Evolutionary conservation across 2,113 vertebrate species (phyloP).

Genomic region (Tetrao urogallus): DNA sequence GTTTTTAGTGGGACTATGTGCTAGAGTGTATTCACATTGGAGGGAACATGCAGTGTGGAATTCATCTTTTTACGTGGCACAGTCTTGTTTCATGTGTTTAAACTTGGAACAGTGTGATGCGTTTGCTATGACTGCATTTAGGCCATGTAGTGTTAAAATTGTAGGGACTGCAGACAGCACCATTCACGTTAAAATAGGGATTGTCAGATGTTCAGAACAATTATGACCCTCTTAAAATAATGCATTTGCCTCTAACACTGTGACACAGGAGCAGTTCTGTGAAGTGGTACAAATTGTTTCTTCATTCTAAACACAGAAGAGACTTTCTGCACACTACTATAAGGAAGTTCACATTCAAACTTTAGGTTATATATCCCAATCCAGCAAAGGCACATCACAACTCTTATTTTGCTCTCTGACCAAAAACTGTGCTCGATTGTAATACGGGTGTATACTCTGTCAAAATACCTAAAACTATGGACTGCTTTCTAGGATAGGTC

Average conservation of each 20-base stretch:
- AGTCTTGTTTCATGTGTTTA: neutral
- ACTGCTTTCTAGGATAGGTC: conserved; percentile 13
- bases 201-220: neutral
- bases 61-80: neutral
- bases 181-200: neutral
- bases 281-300: conserved; percentile 1
- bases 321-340: conserved; percentile 31
- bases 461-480: neutral
- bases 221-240: conserved; percentile 26
- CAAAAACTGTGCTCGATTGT: conserved; percentile 69
- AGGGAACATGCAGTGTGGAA: neutral
- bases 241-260: conserved; percentile 72
- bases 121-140: conserved; percentile 47
- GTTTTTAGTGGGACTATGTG: neutral
- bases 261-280: conserved; percentile 59
- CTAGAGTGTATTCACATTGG: neutral
- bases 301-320: conserved; percentile 16
- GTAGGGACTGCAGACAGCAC: neutral
- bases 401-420: conserved; percentile 54
- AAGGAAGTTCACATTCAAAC: neutral
- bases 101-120: neutral
- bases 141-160: neutral
- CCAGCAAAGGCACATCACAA: conserved; percentile 27
- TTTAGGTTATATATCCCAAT: conserved; percentile 1
- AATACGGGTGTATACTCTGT: conserved; percentile 55